Percentiles rank a stretch among this genome's conserved stretches.
Evolutionary conservation across 2,113 vertebrate genomes (phyloP).

Genomic region (Cyanoramphus novaezelandiae): DNA sequence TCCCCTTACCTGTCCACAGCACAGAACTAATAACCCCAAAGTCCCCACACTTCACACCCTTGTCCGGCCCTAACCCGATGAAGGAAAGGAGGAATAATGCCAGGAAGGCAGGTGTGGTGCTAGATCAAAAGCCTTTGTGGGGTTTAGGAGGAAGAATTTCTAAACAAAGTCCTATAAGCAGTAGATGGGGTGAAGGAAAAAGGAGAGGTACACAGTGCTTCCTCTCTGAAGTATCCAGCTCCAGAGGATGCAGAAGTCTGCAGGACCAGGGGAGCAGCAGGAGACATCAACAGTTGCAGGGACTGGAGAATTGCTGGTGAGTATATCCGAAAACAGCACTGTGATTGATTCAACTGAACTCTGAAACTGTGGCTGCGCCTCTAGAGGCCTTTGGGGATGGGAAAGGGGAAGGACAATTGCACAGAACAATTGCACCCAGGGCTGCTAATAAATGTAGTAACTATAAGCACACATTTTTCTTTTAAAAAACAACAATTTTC

Average conservation of each 20-base stretch:
- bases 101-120: neutral
- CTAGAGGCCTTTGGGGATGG: neutral
- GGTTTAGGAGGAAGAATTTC: neutral
- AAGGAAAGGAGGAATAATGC: neutral
- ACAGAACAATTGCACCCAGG: neutral
- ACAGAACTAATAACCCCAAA: neutral
- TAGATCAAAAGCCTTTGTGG: neutral
- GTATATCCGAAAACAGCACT: neutral
- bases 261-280: neutral
- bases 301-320: neutral
- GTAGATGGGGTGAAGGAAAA: neutral
- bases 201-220: neutral
- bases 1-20: neutral
- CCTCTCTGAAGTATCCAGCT: accelerated
- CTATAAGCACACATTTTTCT: neutral
- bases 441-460: neutral
- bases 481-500: neutral
- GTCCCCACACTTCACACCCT: neutral
- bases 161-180: neutral
- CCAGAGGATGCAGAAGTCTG: neutral
- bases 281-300: accelerated
- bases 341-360: neutral
- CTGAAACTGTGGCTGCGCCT: neutral
- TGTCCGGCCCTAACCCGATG: neutral
- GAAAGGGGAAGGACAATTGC: neutral